Base-by-base conservation (phyloP, 1,140 invertebrate species). In the Brachionus sp. region DNA sequence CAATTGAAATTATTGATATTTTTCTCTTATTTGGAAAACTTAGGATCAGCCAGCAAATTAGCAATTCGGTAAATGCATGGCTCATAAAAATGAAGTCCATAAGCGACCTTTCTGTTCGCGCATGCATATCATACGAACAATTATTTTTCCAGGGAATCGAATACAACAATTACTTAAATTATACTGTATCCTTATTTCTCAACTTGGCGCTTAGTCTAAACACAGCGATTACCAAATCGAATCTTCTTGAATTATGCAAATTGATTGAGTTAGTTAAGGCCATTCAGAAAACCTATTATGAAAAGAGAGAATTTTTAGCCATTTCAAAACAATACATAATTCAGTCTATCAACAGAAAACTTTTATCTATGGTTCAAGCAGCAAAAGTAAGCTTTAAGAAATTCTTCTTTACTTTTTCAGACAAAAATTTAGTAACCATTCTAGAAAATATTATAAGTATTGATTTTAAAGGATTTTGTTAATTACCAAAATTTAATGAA, bases 221-320 rank as follows among this genome's bases (percentile, higher is more conserved):
- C 50, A 92, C 92, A 86, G 93, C 95, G 16, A 92, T 97, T 89
- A 92, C 92, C 1, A 94, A 94, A 87, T 92, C 91, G 29, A 91
- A 92, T 44, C 92, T 95, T 4, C 90, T 93, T 46, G 90, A 91
- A 16, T 88, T 97, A 35, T 96, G 94, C 89, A 91, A 92, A 86
- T 89, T 96, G 10, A 90, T 95, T 39, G 94, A 96, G 88, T 88
- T 95, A 10, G 88, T 96, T 7, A 95, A 90, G 89, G 87, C 92
- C 13, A 91, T 95, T 85, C 91, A 93, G 87, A 91, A 91, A 83
- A 91, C 91, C 1, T 92, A 91, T 84, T 90, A 91, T 70, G 86
- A 91, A 64, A 90, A 93, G 86, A 90, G 90, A 80, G 87, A 91
- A 84, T 86, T 89, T 84, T 91, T 92, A 42, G 88, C 91, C 39